These are phyloP conservation scores for Lepilemur ruficaudatus DNA, from an alignment of 2,797 vertebrate genomes.

Conservation along the genomic window DNA sequence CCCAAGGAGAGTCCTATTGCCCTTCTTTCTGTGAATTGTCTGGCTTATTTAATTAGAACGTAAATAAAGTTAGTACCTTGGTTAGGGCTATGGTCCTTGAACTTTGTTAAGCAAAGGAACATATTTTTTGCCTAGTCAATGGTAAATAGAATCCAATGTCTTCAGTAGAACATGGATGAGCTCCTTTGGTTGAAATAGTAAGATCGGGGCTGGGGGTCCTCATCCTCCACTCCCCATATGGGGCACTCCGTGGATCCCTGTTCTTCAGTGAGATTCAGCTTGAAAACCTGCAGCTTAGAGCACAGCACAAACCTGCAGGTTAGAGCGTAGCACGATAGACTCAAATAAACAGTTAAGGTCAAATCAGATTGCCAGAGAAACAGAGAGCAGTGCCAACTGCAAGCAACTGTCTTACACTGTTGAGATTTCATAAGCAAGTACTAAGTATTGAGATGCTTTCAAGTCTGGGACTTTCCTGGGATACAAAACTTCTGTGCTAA, in stretches of 20 bases:
- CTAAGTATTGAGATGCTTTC: neutral
- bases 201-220: neutral
- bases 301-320: neutral
- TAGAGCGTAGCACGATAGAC: neutral
- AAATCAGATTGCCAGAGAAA: neutral
- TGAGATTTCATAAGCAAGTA: neutral
- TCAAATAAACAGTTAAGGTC: neutral
- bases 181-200: neutral
- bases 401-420: neutral
- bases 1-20: neutral
- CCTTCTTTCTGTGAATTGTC: neutral
- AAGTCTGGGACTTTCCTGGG: neutral
- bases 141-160: neutral
- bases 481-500: neutral
- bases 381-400: neutral
- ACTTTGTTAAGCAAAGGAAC: neutral
- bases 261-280: neutral
- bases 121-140: neutral
- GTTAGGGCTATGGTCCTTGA: neutral
- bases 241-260: neutral
- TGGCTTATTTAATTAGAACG: neutral
- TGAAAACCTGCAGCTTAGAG: neutral
- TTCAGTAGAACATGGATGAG: neutral
- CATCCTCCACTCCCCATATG: rapidly evolving
- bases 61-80: neutral